Percentiles rank a stretch among this genome's conserved stretches.
phyloP scores from a whole-genome alignment of 2,113 vertebrate genomes.

The Sterrhoptilus dennistouni region DNA sequence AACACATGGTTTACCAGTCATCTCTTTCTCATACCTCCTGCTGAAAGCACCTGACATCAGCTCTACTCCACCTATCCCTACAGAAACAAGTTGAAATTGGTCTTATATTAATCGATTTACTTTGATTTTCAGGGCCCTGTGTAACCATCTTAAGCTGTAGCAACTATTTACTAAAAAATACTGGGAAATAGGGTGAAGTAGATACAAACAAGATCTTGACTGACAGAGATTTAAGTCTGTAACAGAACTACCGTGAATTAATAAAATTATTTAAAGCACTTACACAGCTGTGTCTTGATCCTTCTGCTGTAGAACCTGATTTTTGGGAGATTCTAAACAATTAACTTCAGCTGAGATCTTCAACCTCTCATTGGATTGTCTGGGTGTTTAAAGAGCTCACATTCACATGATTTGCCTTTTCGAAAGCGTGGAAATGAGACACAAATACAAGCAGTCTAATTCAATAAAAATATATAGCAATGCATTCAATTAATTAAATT shows the following conservation, averaged over 20 bases:
- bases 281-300: not conserved
- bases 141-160: not conserved
- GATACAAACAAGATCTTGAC: not conserved
- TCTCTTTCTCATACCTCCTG: not conserved
- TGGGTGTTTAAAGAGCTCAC: not conserved
- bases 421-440: not conserved
- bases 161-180: not conserved
- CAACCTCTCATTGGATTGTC: not conserved
- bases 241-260: not conserved
- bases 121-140: not conserved
- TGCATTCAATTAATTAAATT: not conserved
- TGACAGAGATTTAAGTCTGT: not conserved
- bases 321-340: not conserved
- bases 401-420: not conserved
- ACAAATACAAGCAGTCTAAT: not conserved
- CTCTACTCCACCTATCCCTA: not conserved
- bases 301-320: not conserved
- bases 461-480: not conserved
- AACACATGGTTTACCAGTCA: rapidly evolving
- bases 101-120: rapidly evolving
- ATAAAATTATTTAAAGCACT: not conserved
- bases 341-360: not conserved
- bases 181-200: not conserved
- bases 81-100: not conserved
- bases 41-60: not conserved